Evolutionary conservation across 2,797 vertebrate species (phyloP).

Genomic region (Geotrypetes seraphini): DNA sequence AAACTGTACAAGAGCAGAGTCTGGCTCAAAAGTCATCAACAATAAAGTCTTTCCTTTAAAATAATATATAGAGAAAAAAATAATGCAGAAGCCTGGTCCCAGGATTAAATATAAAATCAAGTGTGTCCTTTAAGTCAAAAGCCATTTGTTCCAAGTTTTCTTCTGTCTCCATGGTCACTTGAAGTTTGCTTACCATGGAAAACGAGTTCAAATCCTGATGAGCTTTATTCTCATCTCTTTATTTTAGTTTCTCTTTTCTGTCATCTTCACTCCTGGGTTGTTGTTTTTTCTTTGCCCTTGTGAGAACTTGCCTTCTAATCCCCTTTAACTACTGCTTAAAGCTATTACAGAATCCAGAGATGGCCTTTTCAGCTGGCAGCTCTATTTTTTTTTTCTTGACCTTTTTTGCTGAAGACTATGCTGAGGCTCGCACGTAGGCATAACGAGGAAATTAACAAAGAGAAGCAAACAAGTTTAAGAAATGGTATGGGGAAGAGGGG

Average conservation of each 20-base stretch:
- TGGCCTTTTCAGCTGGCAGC: conserved; percentile 37
- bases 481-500: conserved; percentile 5
- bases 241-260: conserved; percentile 19
- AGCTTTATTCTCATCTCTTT: conserved; percentile 28
- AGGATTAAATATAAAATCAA: conserved; percentile 14
- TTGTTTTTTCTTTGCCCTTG: conserved; percentile 11
- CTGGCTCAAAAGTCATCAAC: conserved; percentile 23
- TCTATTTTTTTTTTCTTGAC: background rate
- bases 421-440: background rate
- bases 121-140: conserved; percentile 10
- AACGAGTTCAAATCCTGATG: background rate
- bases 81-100: conserved; percentile 1
- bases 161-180: conserved; percentile 20
- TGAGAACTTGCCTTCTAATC: conserved; percentile 32
- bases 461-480: conserved; percentile 13
- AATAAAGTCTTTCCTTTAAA: conserved; percentile 17
- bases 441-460: conserved; percentile 18
- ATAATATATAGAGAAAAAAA: conserved; percentile 28
- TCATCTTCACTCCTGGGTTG: background rate
- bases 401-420: background rate
- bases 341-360: conserved; percentile 18
- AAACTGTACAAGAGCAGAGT: background rate
- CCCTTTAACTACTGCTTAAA: conserved; percentile 34
- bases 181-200: conserved; percentile 3
- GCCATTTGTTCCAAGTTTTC: conserved; percentile 3